Evolutionary conservation across 2,888 invertebrate genomes (phyloP), one percentile per base, ranked within the genome.

Genomic region (Schizaphis graminum): DNA sequence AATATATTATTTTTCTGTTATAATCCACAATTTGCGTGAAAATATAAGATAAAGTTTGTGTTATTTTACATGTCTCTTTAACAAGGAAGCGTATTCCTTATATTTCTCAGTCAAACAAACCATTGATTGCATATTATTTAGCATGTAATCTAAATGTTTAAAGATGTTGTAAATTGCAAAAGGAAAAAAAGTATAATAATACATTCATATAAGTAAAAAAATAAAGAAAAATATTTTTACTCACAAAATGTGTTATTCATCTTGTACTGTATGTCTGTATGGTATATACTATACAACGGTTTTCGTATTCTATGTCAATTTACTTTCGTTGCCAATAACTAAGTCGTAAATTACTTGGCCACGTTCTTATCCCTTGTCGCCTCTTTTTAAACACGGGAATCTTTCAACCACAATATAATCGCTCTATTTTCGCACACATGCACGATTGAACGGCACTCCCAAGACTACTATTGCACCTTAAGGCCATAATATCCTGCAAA

Each of bases 291-390:
- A 11, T 56, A 91, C n/a, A 47, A n/a, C 7, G 24, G 21, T 92
- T 86, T 47, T 26, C 57, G 26, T 92, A 86, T 92, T 86, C 35
- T 26, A 61, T n/a, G 91, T 86, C 91, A 86, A 92, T 92, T 92
- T 92, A 92, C 47, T 92, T 86, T 47, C 86, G 57, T 86, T 47
- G 85, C 86, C 91, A 61, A 92, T 86, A 86, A 92, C 47, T 47
- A 61, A 92, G 47, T 47, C 91, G 57, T 86, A 92, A 92, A 92
- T 86, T 21, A 86, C 91, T 86, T 57, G 91, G 86, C 47, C 86
- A 35, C 91, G 44, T 57, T 47, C n/a, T 41, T 86, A n/a, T 35
- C 86, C 47, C n/a, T 35, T 35, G 47, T 86, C 86, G 24, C 35
- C 56, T 35, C n/a, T 61, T 91, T 56, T 86, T 61, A 86, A 91